phyloP scores from a whole-genome alignment of 2,888 invertebrate species.

The Sinodicranocentrus sp. region DNA sequence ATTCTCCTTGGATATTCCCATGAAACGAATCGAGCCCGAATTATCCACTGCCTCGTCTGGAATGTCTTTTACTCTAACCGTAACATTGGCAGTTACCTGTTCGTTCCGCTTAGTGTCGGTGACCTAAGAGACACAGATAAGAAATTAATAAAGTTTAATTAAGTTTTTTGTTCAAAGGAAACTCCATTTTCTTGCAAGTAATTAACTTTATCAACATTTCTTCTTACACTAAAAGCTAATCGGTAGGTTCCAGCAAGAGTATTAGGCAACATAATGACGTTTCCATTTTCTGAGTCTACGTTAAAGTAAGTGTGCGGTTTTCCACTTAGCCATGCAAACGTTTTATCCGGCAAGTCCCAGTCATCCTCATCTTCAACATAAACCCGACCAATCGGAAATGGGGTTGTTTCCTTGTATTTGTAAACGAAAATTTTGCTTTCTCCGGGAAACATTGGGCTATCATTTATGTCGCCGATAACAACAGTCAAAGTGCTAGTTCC shows the following conservation, averaged over 20 bases:
- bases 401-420: slow-evolving; percentile 91
- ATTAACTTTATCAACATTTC: too few species aligned
- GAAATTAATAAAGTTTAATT: too few species aligned
- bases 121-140: slow-evolving; percentile 73
- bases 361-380: slow-evolving; percentile 97
- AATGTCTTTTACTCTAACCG: slow-evolving; percentile 91
- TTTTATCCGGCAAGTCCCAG: slow-evolving; percentile 97
- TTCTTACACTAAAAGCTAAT: slow-evolving; percentile 85
- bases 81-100: slow-evolving; percentile 89
- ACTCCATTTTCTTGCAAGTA: too few species aligned
- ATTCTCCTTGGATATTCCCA: slow-evolving; percentile 89
- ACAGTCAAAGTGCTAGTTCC: slow-evolving; percentile 91
- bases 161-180: too few species aligned
- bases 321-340: slow-evolving; percentile 85
- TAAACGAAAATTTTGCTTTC: slow-evolving; percentile 95
- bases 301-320: slow-evolving; percentile 84
- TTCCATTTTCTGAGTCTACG: slow-evolving; percentile 87
- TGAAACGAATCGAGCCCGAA: slow-evolving; percentile 93
- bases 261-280: slow-evolving; percentile 86
- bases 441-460: slow-evolving; percentile 93
- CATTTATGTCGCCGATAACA: slow-evolving; percentile 96
- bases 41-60: slow-evolving; percentile 94
- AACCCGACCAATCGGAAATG: slow-evolving; percentile 92
- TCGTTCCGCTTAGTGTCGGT: slow-evolving; percentile 78
- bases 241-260: slow-evolving; percentile 86